Percentiles rank a stretch among this genome's conserved stretches.
phyloP scores from a whole-genome alignment of 2,888 invertebrate genomes.

The Temnothorax unifasciatus region DNA sequence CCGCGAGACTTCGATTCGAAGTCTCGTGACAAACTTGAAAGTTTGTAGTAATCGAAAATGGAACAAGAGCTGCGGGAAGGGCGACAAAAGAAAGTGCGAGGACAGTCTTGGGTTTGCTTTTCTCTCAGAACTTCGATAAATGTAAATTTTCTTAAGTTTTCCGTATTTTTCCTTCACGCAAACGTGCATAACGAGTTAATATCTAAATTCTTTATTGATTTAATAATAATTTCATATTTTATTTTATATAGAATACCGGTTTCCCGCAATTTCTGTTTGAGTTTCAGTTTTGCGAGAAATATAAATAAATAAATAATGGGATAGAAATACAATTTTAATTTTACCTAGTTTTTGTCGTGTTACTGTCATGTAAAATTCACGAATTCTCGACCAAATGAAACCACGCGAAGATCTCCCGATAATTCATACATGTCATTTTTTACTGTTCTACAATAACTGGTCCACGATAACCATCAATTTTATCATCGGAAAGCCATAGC shows the following conservation, averaged over 20 bases:
- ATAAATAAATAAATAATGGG: background rate
- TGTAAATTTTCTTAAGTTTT: slow-evolving; percentile 11
- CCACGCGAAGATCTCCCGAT: background rate
- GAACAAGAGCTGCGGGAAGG: background rate
- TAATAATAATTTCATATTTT: background rate
- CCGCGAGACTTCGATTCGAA: slow-evolving; percentile 11
- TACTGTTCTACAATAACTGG: slow-evolving; percentile 9
- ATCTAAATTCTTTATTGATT: background rate
- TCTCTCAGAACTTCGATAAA: background rate
- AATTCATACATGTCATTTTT: slow-evolving; percentile 30
- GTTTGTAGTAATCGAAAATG: slow-evolving; percentile 18
- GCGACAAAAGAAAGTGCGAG: background rate
- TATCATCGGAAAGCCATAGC: slow-evolving; percentile 33
- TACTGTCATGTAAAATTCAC: background rate
- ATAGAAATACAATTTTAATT: background rate
- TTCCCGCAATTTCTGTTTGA: background rate
- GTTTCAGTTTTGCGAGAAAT: background rate
- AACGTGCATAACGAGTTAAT: background rate
- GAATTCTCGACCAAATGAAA: background rate
- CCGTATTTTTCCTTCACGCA: background rate
- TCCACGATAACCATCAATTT: slow-evolving; percentile 6
- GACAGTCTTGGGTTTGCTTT: background rate
- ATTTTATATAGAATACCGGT: background rate
- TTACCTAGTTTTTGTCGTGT: background rate
- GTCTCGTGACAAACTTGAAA: slow-evolving; percentile 36